phyloP scores from a whole-genome alignment of 2,797 vertebrate genomes.

The Cirrhinus molitorella region DNA sequence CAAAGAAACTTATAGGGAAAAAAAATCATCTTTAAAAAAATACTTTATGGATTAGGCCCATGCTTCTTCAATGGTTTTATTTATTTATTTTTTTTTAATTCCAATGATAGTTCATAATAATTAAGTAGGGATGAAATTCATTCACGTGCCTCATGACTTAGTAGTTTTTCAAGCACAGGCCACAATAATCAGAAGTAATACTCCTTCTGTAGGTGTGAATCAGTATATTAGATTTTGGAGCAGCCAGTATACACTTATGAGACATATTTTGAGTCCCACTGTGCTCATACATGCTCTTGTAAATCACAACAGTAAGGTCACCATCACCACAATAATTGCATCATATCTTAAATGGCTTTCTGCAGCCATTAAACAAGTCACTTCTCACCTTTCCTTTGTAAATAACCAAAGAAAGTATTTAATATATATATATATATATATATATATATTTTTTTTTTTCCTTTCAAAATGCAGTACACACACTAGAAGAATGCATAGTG shows the following conservation, averaged over 20 bases:
- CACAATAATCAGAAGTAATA: neutral
- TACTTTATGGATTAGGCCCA: too few relatives aligned
- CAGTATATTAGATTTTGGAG: neutral
- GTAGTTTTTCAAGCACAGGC: neutral
- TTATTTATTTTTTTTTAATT: neutral
- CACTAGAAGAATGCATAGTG: too few relatives aligned
- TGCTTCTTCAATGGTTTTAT: neutral
- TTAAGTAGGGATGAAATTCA: neutral
- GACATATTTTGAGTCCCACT: neutral
- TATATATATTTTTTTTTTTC: too few relatives aligned
- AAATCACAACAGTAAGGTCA: conserved; percentile 21
- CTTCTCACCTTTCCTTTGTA: neutral
- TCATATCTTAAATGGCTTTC: neutral
- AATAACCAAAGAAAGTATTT: neutral
- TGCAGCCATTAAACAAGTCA: neutral
- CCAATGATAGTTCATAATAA: neutral
- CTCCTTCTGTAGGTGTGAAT: neutral
- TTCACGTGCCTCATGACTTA: neutral
- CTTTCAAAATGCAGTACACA: too few relatives aligned
- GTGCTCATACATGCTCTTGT: conserved; percentile 1
- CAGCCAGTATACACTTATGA: neutral
- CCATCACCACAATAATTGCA: neutral
- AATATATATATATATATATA: too few relatives aligned
- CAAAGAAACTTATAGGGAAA: neutral
- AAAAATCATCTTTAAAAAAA: too few relatives aligned